Evolutionary conservation across 1,140 invertebrate species (phyloP), one percentile per base, ranked within the genome.

Genomic region (Aphaenogaster floridana): DNA sequence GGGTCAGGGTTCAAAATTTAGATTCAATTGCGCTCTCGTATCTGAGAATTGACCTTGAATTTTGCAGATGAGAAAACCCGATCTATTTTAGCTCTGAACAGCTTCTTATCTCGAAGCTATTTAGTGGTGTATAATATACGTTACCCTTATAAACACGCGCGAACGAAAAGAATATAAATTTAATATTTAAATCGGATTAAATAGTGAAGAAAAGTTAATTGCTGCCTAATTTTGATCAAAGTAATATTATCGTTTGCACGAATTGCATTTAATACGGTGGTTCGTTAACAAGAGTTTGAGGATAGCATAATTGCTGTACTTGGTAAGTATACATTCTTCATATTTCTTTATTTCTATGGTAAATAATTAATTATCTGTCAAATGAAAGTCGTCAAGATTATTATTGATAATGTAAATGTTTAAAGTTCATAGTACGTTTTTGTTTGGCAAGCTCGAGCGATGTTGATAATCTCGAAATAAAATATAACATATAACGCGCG

Each of bases 251-350:
- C 21, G 17, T 71, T 72, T 72, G 42, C 42, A 83, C 45, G 42
- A 84, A 36, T 83, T 54, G 39, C 21, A 39, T 59, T 74, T 84
- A 76, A 64, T 50, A 39, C 68, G 71, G 69, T 76, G 80, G 13
- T 76, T 84, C n/a, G 69, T 84, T 76, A 84, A 84, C 69, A 61
- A 84, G 42, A 83, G 54, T 48, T 61, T 50, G 80, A 74, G 9
- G 21, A 50, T 84, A 84, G 74, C 34, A 50, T 36, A 48, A 83
- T 83, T 42, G 66, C 80, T 61, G 17, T 81, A 39, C 11, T 84
- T 84, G 80, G 80, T 84, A 84, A 84, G 80, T 84, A 84, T 28
- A 61, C 45, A 48, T 71, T 81, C 78, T 39, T 39, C 17, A 74
- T 76, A 76, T 74, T 21, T 74, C 11, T 50, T 5, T 36, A 61